phyloP scores from a whole-genome alignment of 2,113 vertebrate genomes.

The Nibea albiflora region DNA sequence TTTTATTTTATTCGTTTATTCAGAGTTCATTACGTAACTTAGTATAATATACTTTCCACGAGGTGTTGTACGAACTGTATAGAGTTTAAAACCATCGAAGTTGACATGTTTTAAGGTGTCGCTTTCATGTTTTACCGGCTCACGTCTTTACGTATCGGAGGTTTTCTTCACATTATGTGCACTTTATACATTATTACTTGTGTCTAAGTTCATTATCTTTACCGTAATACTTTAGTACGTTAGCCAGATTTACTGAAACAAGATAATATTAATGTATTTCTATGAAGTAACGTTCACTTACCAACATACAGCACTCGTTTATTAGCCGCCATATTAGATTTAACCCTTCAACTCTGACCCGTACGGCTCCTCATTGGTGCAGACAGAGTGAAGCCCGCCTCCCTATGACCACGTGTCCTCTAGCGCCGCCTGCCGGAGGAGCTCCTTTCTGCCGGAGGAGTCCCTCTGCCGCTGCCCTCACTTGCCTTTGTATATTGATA shows the following conservation, averaged over 20 bases:
- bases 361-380: conserved; percentile 48
- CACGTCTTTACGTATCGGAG: not conserved
- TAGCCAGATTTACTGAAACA: not conserved
- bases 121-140: not conserved
- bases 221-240: too few species aligned
- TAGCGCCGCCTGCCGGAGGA: conserved; percentile 46
- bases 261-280: not conserved
- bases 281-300: conserved; percentile 49
- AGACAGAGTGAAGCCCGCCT: conserved; percentile 24
- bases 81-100: not conserved
- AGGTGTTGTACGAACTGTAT: too few species aligned
- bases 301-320: conserved; percentile 85
- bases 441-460: not conserved
- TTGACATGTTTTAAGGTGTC: not conserved
- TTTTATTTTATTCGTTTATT: not conserved
- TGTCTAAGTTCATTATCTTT: rapidly evolving
- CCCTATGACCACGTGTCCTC: rapidly evolving
- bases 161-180: not conserved
- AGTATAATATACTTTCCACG: rapidly evolving
- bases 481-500: not conserved
- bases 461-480: not conserved
- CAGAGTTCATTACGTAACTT: not conserved
- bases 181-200: not conserved
- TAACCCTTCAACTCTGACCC: conserved; percentile 73
- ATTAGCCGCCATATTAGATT: conserved; percentile 79